phyloP scores from a whole-genome alignment of 2,797 vertebrate genomes.

The Scleropages formosus region DNA sequence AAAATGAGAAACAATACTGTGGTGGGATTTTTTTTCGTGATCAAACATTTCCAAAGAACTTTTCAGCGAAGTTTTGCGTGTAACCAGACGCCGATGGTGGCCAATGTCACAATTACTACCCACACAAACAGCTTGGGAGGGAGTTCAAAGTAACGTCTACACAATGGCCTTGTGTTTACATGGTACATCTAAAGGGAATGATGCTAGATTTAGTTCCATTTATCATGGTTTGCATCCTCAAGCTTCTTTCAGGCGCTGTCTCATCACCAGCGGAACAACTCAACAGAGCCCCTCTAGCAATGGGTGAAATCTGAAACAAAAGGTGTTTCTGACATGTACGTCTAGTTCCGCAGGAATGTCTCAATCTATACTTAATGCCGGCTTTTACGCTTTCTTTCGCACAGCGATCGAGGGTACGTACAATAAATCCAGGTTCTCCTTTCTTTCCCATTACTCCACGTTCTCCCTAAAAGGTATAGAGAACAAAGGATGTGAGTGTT shows the following conservation, averaged over 20 bases:
- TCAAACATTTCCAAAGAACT: not conserved
- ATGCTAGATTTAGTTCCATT: constrained; percentile 1
- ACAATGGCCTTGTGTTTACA: not conserved
- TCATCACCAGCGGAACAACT: constrained; percentile 1
- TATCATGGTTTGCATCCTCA: constrained; percentile 28
- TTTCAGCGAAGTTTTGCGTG: too few relatives aligned
- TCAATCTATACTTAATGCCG: not conserved
- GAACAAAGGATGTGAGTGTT: constrained; percentile 7
- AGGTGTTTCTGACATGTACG: constrained; percentile 17
- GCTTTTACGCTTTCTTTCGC: not conserved
- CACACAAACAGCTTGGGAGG: not conserved
- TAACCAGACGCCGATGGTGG: not conserved
- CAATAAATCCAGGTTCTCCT: constrained; percentile 80
- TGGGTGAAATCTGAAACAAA: constrained; percentile 10
- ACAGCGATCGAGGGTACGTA: constrained; percentile 63
- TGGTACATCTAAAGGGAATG: not conserved
- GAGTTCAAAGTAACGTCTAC: too few relatives aligned
- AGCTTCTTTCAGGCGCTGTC: constrained; percentile 20
- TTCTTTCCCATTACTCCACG: constrained; percentile 78
- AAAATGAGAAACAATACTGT: constrained; percentile 16
- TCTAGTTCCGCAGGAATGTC: not conserved
- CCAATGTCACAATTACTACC: not conserved
- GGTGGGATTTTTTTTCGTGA: not conserved
- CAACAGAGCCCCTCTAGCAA: not conserved
- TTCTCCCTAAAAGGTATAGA: constrained; percentile 75